Evolutionary conservation across 2,797 vertebrate genomes (phyloP), one percentile per base, ranked within the genome.

Genomic region (Glossophaga mutica): DNA sequence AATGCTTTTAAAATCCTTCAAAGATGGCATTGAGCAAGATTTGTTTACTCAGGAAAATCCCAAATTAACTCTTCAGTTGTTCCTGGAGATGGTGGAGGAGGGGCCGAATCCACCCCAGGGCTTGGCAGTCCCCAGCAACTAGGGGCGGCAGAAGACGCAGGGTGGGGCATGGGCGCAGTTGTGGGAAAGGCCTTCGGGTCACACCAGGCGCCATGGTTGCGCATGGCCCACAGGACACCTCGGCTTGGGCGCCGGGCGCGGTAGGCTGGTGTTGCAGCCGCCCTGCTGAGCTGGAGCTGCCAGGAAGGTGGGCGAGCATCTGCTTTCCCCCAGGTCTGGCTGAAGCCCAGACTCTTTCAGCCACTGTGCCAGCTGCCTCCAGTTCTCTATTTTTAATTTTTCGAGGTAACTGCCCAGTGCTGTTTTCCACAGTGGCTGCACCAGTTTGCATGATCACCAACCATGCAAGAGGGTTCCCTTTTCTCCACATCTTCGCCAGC

Each of bases 201-300:
- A 2, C 12, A 16, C 55, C 0, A 6, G 29, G 14, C 32, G 76
- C 26, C 2, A 44, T 14, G 2, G n/a, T 55, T 3, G 90, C 3
- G 59, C 84, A 0, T 7, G 21, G 52, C 37, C 16, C 11, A 11
- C 74, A 0, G 70, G 65, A 24, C 52, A 2, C 57, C 48, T 16
- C 1, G 9, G 73, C 29, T 26, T 18, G 1, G 32, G 67, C 15
- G 32, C 46, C 9, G 44, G 9, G 70, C 9, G 65, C 32, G 26
- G 67, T 9, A 12, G 37, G 19, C 77, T 5, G 88, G 24, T 68
- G 81, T 62, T 6, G 85, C 9, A 48, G 81, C 55, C 9, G 12
- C 57, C 91, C 97, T 97, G 57, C 57, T 26, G 57, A 11, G 57
- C 57, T 29, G 57, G 57, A 59, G 57, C 57, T 59, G 10, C 24